phyloP scores from a whole-genome alignment of 2,797 vertebrate genomes.

The Dendrocincla fuliginosa region DNA sequence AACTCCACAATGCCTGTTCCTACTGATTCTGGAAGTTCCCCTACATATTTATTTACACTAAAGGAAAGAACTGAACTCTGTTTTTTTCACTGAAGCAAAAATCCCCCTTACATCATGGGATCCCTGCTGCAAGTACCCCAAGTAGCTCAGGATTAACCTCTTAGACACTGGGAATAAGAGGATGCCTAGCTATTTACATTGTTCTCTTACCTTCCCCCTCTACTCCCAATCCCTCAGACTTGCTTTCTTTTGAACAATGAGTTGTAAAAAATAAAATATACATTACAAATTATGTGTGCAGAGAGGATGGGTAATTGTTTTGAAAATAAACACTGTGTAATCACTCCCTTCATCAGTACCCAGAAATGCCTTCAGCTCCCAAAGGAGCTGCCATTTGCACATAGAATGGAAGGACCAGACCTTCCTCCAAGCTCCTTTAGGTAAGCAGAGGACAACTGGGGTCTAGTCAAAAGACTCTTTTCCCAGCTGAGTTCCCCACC shows the following conservation, averaged over 20 bases:
- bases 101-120: background rate
- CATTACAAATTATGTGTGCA: background rate
- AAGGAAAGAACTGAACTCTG: background rate
- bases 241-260: background rate
- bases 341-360: background rate
- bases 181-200: background rate
- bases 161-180: background rate
- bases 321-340: background rate
- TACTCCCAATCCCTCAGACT: background rate
- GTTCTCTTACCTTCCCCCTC: background rate
- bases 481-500: background rate
- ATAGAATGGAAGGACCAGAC: background rate
- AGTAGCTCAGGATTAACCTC: background rate
- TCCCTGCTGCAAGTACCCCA: background rate
- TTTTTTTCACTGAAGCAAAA: background rate
- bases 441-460: background rate
- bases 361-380: background rate
- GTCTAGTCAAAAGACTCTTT: background rate
- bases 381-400: background rate
- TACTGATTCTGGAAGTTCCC: conserved; percentile 16
- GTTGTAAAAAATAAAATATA: background rate
- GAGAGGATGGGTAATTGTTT: background rate
- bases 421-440: background rate
- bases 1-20: background rate
- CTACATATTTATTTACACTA: background rate